Conservation (phyloP, 2,888 invertebrate species). For the Polia nebulosa region DNA sequence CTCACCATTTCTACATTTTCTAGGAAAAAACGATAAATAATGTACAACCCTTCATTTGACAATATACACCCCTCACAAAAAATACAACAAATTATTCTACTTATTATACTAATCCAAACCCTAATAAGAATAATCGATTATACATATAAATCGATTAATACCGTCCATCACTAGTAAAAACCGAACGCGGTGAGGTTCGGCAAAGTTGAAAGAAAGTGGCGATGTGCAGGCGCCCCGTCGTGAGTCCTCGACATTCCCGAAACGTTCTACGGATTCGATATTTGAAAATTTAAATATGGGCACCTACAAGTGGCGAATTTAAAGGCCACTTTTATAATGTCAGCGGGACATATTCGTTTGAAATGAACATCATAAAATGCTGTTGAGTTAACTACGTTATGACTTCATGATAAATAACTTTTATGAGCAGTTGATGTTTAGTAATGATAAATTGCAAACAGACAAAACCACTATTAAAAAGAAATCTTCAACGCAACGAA, state of each 20-base stretch:
- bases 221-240: constrained; percentile 81
- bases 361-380: constrained; percentile 56
- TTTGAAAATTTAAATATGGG: constrained; percentile 71
- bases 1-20: constrained; percentile 7
- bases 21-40: constrained; percentile 47
- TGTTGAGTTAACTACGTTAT: constrained; percentile 34
- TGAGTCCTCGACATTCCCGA: constrained; percentile 80
- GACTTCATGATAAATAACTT: constrained; percentile 9
- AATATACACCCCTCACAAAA: constrained; percentile 40
- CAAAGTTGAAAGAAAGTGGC: constrained; percentile 85
- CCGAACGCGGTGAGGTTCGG: constrained; percentile 74
- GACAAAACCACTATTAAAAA: background rate
- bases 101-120: constrained; percentile 58
- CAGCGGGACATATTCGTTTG: constrained; percentile 67
- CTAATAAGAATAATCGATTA: constrained; percentile 67
- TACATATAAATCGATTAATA: constrained; percentile 67
- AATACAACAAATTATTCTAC: constrained; percentile 51
- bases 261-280: constrained; percentile 74
- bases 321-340: constrained; percentile 67
- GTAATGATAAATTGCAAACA: constrained; percentile 9
- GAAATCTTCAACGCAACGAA: background rate
- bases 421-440: constrained; percentile 10
- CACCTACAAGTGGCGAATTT: constrained; percentile 71
- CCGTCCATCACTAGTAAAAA: constrained; percentile 70
- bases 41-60: constrained; percentile 33